These are phyloP conservation scores for Boloria euphrosyne DNA, from an alignment of 2,888 invertebrate species.

Conservation along the genomic window DNA sequence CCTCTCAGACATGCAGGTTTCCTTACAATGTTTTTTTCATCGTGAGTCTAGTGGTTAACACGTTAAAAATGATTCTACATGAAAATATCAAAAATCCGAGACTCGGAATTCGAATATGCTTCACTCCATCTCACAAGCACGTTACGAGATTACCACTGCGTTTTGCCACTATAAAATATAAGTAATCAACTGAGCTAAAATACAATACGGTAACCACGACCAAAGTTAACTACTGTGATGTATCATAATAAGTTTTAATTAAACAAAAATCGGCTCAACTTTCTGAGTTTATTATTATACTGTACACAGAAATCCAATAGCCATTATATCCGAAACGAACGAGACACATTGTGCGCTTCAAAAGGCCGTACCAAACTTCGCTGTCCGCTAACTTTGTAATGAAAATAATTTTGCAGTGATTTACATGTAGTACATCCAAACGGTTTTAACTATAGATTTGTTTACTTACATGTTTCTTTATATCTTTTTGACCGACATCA, in stretches of 20 bases:
- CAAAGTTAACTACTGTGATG: neutral
- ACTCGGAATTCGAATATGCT: no score
- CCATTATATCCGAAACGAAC: neutral
- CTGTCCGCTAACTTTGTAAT: slow-evolving; percentile 18
- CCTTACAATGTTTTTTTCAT: no score
- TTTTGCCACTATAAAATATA: no score
- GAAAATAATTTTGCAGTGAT: slow-evolving; percentile 15
- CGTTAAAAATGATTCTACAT: no score
- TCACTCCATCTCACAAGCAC: no score
- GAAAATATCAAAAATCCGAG: no score
- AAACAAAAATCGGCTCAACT: neutral
- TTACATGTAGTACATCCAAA: slow-evolving; percentile 6
- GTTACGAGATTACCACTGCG: no score
- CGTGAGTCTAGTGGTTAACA: no score
- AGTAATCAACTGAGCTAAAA: slow-evolving; percentile 38
- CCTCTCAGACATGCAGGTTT: no score
- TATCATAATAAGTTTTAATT: neutral
- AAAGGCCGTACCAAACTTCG: slow-evolving; percentile 6
- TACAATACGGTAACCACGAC: neutral
- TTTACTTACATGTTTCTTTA: neutral
- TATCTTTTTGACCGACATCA: no score
- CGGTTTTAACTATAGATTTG: neutral
- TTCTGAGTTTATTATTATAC: slow-evolving; percentile 6
- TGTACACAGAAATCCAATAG: slow-evolving; percentile 8
- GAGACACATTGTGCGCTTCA: slow-evolving; percentile 7